Evolutionary conservation across 2,888 invertebrate species (phyloP), one percentile per base, ranked within the genome.

Genomic region (Synergus itoensis): DNA sequence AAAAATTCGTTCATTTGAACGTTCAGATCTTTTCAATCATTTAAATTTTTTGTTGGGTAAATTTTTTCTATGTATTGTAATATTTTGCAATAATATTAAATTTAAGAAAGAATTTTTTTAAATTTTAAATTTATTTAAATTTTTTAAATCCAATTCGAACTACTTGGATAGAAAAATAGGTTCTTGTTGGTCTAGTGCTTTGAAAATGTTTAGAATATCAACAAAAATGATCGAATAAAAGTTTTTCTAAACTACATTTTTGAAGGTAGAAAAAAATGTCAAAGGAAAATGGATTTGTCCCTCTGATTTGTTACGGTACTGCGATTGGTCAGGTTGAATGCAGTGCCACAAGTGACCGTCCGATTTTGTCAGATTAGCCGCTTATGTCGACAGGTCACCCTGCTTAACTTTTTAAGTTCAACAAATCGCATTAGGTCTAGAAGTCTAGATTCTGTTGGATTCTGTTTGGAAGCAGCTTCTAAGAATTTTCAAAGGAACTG

Each of bases 331-430:
- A 73, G 48, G 48, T 73, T 73, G 48, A 73, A 73, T 73, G 48
- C 45, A 36, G 53, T 69, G 21, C 16, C 45, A 73, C 48, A 48
- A 69, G 64, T 48, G 69, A 48, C 48, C 69, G 48, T 69, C 28
- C 48, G 73, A 75, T 76, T 67, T 62, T 41, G 64, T 43, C 45
- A 69, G 79, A 79, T 79, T 77, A 45, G 60, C 53, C 53, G 53
- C 65, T 73, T 67, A 63, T 41, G 77, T 77, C 76, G 79, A 79
- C 79, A 79, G 65, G 77, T 79, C 69, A 76, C 69, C 41, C 45
- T 79, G 83, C 79, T 81, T 82, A 81, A 83, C 82, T 82, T 83
- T 83, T 82, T 81, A 83, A 82, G 81, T 82, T 83, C 76, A 57
- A 62, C 76, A 80, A 81, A 83, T 83, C 83, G 81, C 77, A 81